These are phyloP conservation scores for Lamprologus ornatipinnis DNA, from an alignment of 2,113 vertebrate genomes.

Conservation along the genomic window DNA sequence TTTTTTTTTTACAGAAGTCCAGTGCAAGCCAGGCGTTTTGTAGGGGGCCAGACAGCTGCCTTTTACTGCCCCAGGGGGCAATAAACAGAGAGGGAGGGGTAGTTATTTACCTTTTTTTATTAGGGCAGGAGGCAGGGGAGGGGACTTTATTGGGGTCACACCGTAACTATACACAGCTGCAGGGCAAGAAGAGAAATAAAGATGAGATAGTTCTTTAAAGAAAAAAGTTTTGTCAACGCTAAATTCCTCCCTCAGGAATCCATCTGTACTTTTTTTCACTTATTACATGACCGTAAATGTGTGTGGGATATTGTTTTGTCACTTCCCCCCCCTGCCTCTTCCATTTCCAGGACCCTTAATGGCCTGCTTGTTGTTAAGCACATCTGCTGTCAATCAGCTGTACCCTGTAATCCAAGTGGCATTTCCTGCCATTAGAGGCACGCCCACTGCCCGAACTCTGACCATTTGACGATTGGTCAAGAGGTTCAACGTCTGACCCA, in stretches of 20 bases:
- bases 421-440: constrained; percentile 62
- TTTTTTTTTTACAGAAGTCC: constrained; percentile 20
- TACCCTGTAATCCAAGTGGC: constrained; percentile 62
- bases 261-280: not conserved
- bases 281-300: not conserved
- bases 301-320: not conserved
- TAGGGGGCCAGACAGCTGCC: constrained; percentile 69
- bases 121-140: constrained; percentile 62
- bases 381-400: constrained; percentile 72
- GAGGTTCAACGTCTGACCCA: not conserved
- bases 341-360: constrained; percentile 34
- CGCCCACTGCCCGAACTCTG: constrained; percentile 23
- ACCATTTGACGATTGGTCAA: constrained; percentile 29
- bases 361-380: constrained; percentile 60
- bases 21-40: constrained; percentile 30
- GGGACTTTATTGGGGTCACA: constrained; percentile 75
- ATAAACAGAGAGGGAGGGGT: constrained; percentile 71
- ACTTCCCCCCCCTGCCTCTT: not conserved
- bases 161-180: constrained; percentile 75
- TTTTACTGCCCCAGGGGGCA: constrained; percentile 76
- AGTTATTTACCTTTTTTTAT: constrained; percentile 73
- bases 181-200: constrained; percentile 43
- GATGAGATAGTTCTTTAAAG: constrained; percentile 1
- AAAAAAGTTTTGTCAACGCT: constrained; percentile 12
- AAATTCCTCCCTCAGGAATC: constrained; percentile 42